Percentiles rank a stretch among this genome's conserved stretches.
Conservation (phyloP, 2,888 invertebrate genomes). For the Leptinotarsa juncta region DNA sequence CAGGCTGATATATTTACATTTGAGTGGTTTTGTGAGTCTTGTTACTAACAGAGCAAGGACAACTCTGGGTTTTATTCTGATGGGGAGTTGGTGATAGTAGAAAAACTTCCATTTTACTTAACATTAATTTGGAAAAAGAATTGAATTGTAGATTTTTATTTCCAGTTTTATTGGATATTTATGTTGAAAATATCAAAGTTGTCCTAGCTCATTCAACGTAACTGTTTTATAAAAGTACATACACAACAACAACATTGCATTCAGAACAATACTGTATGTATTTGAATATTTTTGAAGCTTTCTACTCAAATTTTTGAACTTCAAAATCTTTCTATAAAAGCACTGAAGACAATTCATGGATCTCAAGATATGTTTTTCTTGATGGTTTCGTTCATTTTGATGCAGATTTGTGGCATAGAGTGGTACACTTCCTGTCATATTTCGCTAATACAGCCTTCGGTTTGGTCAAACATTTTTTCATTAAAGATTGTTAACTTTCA, state of each 20-base stretch:
- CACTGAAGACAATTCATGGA: not conserved
- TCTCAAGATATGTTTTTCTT: not conserved
- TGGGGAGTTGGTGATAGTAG: not conserved
- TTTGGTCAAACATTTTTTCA: no score
- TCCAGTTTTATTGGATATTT: not conserved
- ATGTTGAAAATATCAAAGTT: not conserved
- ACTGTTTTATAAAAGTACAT: not conserved
- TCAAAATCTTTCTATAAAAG: no score
- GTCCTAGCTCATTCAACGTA: not conserved
- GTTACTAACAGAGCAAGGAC: not conserved
- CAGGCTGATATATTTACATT: constrained; percentile 11
- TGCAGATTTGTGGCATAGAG: not conserved
- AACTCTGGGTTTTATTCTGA: not conserved
- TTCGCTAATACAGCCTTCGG: no score
- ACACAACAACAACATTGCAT: not conserved
- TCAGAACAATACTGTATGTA: not conserved
- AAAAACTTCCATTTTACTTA: not conserved
- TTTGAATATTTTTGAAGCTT: not conserved
- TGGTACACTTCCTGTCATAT: not conserved
- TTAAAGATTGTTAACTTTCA: no score
- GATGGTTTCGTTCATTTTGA: not conserved
- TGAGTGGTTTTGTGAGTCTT: not conserved
- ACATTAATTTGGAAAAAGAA: not conserved
- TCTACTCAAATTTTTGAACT: no score
- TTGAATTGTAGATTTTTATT: not conserved